Evolutionary conservation across 2,113 vertebrate species (phyloP).

Genomic region (Pseudorectes ferrugineus): DNA sequence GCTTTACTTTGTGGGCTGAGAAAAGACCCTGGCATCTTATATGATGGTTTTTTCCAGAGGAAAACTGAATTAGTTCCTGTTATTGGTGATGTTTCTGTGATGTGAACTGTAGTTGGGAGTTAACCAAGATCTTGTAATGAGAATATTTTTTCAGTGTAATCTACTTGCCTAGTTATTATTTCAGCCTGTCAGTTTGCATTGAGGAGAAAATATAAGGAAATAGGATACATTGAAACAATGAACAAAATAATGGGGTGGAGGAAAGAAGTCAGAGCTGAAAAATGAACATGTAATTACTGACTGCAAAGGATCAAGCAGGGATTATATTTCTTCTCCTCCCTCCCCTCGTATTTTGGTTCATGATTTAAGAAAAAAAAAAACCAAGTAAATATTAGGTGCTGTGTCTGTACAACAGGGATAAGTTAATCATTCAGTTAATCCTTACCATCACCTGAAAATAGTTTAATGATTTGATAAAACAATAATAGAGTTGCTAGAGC

Average conservation of each 20-base stretch:
- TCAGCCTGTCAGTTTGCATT: background rate
- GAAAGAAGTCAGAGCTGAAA: background rate
- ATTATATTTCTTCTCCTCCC: background rate
- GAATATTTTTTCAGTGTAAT: background rate
- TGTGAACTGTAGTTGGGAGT: background rate
- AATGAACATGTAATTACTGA: background rate
- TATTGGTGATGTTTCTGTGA: background rate
- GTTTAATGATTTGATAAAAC: background rate
- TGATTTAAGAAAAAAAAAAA: background rate
- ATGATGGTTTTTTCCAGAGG: background rate
- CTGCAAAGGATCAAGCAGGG: background rate
- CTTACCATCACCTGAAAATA: background rate
- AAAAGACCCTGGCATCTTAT: background rate
- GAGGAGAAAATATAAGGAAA: background rate
- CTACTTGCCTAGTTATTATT: background rate
- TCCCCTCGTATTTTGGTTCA: background rate
- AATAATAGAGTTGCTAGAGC: background rate
- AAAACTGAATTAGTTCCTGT: background rate
- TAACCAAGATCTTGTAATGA: background rate
- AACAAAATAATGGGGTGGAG: background rate
- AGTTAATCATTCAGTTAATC: constrained; percentile 1
- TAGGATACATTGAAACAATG: background rate
- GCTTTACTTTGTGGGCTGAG: background rate
- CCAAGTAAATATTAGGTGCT: background rate
- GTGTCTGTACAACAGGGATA: background rate